Conservation (phyloP, 2,888 invertebrate genomes). For the Formica aserva region DNA sequence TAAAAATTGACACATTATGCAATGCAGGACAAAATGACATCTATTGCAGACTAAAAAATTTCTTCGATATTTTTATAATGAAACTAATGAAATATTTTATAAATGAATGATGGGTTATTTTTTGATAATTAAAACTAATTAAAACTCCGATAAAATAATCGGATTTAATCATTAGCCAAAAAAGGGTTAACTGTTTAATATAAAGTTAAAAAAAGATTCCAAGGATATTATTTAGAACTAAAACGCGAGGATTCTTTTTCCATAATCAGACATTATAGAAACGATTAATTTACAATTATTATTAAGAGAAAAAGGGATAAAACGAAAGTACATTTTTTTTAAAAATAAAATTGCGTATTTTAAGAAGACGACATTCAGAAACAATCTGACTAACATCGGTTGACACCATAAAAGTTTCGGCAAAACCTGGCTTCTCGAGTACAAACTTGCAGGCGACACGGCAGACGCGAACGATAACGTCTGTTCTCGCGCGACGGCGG, state of each 20-base stretch:
- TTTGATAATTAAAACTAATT: neutral
- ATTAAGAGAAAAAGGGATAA: neutral
- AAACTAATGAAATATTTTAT: no score
- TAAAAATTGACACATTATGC: constrained; percentile 10
- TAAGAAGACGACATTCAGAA: neutral
- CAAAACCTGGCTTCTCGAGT: neutral
- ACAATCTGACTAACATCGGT: neutral
- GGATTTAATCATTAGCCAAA: constrained; percentile 27
- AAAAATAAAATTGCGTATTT: neutral
- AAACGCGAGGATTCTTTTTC: neutral
- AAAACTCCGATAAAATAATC: constrained; percentile 10
- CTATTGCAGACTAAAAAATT: constrained; percentile 10
- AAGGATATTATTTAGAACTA: neutral
- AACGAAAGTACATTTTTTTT: neutral
- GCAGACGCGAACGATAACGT: constrained; percentile 42
- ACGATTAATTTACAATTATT: neutral
- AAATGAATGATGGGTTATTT: neutral
- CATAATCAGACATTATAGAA: neutral
- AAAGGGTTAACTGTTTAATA: neutral
- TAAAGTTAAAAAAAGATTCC: neutral
- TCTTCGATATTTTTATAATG: neutral
- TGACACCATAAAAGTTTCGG: constrained; percentile 7
- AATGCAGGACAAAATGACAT: neutral
- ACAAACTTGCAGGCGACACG: neutral
- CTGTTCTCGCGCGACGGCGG: constrained; percentile 24